Percentiles rank a stretch among this genome's conserved stretches.
Evolutionary conservation across 2,888 invertebrate species (phyloP).

Genomic region (Aelia acuminata): DNA sequence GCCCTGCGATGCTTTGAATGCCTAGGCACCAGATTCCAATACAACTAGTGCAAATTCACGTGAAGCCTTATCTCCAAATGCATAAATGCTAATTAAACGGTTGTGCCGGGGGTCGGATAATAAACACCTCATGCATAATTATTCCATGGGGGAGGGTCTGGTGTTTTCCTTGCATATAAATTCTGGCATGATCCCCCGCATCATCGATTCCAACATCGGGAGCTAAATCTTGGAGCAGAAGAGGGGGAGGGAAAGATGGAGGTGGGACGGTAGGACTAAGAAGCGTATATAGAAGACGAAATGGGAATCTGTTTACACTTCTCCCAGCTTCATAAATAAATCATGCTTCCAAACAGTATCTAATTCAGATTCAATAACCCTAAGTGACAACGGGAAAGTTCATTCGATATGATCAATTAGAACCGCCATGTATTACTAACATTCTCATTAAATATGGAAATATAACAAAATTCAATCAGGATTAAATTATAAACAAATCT

Average conservation of each 20-base stretch:
- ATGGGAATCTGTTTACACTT: conserved; percentile 24
- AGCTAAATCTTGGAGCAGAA: neutral
- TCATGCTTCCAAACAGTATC: neutral
- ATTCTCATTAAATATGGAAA: neutral
- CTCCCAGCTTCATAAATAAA: conserved; percentile 30
- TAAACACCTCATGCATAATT: conserved; percentile 50
- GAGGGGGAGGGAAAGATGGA: neutral
- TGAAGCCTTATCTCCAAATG: neutral
- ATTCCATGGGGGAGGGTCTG: neutral
- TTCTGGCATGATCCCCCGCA: neutral
- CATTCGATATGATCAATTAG: neutral
- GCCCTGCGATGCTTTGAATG: neutral
- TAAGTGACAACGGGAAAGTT: neutral
- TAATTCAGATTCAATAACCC: conserved; percentile 6
- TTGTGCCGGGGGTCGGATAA: conserved; percentile 5
- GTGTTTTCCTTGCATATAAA: conserved; percentile 38
- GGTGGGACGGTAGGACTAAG: too few relatives aligned
- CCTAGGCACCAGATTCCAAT: neutral
- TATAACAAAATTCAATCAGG: too few relatives aligned
- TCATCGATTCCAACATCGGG: conserved; percentile 11
- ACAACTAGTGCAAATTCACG: conserved; percentile 11
- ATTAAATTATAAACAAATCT: too few relatives aligned
- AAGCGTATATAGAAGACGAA: neutral
- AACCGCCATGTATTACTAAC: neutral
- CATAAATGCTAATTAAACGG: conserved; percentile 21